These are phyloP conservation scores for Microchirus variegatus DNA, from an alignment of 2,797 vertebrate species.

Conservation along the genomic window DNA sequence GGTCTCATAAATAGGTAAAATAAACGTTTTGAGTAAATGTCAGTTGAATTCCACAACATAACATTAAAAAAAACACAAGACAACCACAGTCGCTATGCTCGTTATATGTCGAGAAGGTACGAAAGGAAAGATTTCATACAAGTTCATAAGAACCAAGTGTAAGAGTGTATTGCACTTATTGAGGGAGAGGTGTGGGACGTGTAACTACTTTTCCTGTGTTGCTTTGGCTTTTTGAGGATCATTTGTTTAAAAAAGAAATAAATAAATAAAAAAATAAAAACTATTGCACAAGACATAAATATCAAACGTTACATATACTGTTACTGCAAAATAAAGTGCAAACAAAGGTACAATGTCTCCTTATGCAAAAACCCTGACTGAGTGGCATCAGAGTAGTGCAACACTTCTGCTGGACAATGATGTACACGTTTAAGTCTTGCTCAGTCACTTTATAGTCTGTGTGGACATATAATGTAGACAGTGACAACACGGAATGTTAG, in stretches of 20 bases:
- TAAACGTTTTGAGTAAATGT: slow-evolving; percentile 16
- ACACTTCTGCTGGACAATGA: slow-evolving; percentile 35
- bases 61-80: slow-evolving; percentile 14
- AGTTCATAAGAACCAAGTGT: slow-evolving; percentile 7
- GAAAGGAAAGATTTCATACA: too few species aligned
- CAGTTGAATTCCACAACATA: slow-evolving; percentile 30
- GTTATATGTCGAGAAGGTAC: slow-evolving; percentile 12
- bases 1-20: slow-evolving; percentile 25
- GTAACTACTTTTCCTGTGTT: slow-evolving; percentile 51
- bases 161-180: slow-evolving; percentile 70
- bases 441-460: slow-evolving; percentile 35
- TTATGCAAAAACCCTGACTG: slow-evolving; percentile 24
- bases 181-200: slow-evolving; percentile 51
- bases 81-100: slow-evolving; percentile 10
- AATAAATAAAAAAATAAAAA: too few species aligned
- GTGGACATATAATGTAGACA: slow-evolving; percentile 45
- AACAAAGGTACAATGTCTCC: slow-evolving; percentile 51
- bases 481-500: slow-evolving; percentile 54
- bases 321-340: slow-evolving; percentile 67
- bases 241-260: slow-evolving; percentile 20
- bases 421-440: slow-evolving; percentile 28
- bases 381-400: slow-evolving; percentile 33
- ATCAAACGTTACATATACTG: slow-evolving; percentile 43
- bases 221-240: slow-evolving; percentile 71
- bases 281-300: slow-evolving; percentile 32